Evolutionary conservation across 2,797 vertebrate genomes (phyloP).

Genomic region (Epinephelus awoara): DNA sequence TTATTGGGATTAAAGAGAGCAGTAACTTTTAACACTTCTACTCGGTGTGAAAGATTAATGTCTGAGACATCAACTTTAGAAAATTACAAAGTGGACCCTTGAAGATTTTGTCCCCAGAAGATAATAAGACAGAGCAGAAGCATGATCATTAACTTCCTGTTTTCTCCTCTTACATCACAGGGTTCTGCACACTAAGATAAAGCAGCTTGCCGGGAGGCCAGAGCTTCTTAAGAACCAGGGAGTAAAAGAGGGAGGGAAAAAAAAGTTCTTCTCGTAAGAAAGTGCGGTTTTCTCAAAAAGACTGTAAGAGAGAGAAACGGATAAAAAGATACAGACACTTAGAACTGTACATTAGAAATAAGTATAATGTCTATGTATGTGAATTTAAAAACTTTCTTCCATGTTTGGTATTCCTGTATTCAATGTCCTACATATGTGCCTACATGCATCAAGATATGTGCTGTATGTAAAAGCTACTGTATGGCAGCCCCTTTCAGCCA

Average conservation of each 20-base stretch:
- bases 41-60: constrained; percentile 47
- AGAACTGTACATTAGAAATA: no score
- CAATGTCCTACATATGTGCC: neutral
- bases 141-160: constrained; percentile 59
- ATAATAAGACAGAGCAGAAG: constrained; percentile 36
- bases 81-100: constrained; percentile 35
- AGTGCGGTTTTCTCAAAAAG: neutral
- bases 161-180: constrained; percentile 51
- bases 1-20: constrained; percentile 45
- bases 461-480: neutral
- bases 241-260: neutral
- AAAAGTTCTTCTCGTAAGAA: constrained; percentile 1
- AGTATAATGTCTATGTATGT: no score
- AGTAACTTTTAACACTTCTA: constrained; percentile 28
- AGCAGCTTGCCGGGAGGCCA: constrained; percentile 22
- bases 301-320: neutral
- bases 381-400: neutral
- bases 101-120: constrained; percentile 47
- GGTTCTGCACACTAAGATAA: constrained; percentile 38
- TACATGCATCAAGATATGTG: neutral
- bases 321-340: neutral
- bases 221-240: constrained; percentile 20
- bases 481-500: neutral
- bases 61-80: constrained; percentile 35
- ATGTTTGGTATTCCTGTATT: neutral